Evolutionary conservation across 1,140 invertebrate genomes (phyloP).

Genomic region (Drosophila elegans): DNA sequence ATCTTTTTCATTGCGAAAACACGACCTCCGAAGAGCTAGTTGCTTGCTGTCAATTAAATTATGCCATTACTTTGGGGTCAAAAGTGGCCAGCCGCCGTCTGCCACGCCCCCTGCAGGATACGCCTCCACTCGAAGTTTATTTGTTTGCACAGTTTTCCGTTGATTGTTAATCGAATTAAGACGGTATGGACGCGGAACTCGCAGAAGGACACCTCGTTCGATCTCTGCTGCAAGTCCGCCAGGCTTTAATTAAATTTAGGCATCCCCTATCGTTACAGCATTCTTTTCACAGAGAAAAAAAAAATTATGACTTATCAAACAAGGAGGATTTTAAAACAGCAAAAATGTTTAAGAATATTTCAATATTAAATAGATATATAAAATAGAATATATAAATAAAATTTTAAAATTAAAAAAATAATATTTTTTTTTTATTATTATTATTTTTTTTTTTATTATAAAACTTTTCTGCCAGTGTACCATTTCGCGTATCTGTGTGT

Average conservation of each 20-base stretch:
- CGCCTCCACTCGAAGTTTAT: slow-evolving; percentile 29
- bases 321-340: not conserved
- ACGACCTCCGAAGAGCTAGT: not conserved
- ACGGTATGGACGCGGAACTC: slow-evolving; percentile 18
- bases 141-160: slow-evolving; percentile 61
- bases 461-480: too few relatives aligned
- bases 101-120: not conserved
- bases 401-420: too few relatives aligned
- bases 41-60: slow-evolving; percentile 68
- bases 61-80: slow-evolving; percentile 69
- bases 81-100: slow-evolving; percentile 23
- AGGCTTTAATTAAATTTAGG: slow-evolving; percentile 70
- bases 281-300: not conserved
- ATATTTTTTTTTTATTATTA: too few relatives aligned
- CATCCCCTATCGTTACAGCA: slow-evolving; percentile 10
- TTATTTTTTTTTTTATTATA: too few relatives aligned
- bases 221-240: slow-evolving; percentile 14
- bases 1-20: slow-evolving; percentile 5
- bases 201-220: slow-evolving; percentile 4
- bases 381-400: too few relatives aligned
- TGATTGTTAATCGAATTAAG: slow-evolving; percentile 73
- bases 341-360: too few relatives aligned
- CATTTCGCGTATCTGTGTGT: too few relatives aligned
- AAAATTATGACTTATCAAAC: not conserved
- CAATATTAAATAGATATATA: too few relatives aligned